Base-by-base conservation (phyloP, 2,888 invertebrate species). In the Drosophila greeni region DNA sequence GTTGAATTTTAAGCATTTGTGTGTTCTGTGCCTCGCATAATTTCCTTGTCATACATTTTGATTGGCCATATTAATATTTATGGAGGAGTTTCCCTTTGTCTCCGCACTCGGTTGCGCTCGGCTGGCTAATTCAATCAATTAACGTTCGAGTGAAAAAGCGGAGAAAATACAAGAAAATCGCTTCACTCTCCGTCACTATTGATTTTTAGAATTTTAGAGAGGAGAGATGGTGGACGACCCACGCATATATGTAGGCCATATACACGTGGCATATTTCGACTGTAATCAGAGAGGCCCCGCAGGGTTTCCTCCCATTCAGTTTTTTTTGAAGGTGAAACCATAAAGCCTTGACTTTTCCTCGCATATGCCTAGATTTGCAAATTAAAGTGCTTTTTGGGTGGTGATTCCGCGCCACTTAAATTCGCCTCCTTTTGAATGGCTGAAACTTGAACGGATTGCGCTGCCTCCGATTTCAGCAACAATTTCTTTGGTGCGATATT, bases 31-130 rank as follows among this genome's bases (percentile, higher is more conserved):
- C 58, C 60, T 45, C 53, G 73, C 78, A 81, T 75, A 82, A 82
- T 75, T 77, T 82, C 47, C 70, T 66, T 82, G 81, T 75, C 78
- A 77, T 76, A 82, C 74, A 74, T 75, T 82, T 82, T 82, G 76
- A 79, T 79, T 82, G 79, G 39, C 52, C 23, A 61, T 72, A 70
- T 70, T 75, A 72, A 79, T 76, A 79, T 79, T 82, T 80, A 82
- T 82, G 78, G 36, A 31, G 31, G 20, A 43, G 29, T 76, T 79
- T 59, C 42, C 42, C 26, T 49, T 60, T 60, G 59, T 59, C 48
- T 48, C 39, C 39, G 14, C 61, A 75, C 66, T 70, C 61, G 23
- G 56, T 11, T 51, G 52, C 56, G 66, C 45, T 45, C 23, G 43
- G 57, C 65, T 39, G 62, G 55, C 59, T 74, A 70, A 79, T 65